Evolutionary conservation across 1,140 invertebrate species (phyloP), one percentile per base, ranked within the genome.

Genomic region (Doryteuthis pealeii): DNA sequence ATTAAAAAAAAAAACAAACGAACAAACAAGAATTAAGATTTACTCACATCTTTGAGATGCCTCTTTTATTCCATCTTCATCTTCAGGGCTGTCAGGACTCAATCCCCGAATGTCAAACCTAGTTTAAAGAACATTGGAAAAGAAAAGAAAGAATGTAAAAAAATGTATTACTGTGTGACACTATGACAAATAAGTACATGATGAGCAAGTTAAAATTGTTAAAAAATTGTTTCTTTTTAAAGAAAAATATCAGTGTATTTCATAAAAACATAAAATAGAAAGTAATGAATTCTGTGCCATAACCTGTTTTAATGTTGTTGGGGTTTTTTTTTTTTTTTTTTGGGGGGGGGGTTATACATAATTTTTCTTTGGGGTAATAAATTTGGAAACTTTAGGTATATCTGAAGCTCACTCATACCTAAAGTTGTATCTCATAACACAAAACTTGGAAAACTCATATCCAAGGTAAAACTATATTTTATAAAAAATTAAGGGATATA

Each of bases 41-140:
- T 45, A 82, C 86, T 81, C 78, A 89, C 88, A 84, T 79, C 91
- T 90, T 78, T 91, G 90, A 40, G 94, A 91, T 18, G 96, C 95
- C 85, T 90, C 90, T 76, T 92, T 91, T 78, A 99, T 97, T 10
- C 87, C 95, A 90, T 85, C 92, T 85, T 95, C 95, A 90, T 99
- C 97, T 89, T 98, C 95, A 18, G 92, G 92, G 30, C 93, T 93
- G 73, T 91, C 92, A 26, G 93, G 92, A 85, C 96, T 93, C 77
- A 99, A 89, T 14, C 93, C 92, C 85, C 91, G 91, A 72, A 99
- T 90, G 90, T 99, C 96, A 90, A 98, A 99, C 90, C 89, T 89
- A 77, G 26, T 10, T n/a, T 6, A 31, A 32, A 76, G 12, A 30
- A 30, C 43, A n/a, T 32, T 73, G 45, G 22, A 49, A 49, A 49